Percentiles rank a stretch among this genome's conserved stretches.
Conservation (phyloP, 2,113 vertebrate species). For the Catharus fuscescens region DNA sequence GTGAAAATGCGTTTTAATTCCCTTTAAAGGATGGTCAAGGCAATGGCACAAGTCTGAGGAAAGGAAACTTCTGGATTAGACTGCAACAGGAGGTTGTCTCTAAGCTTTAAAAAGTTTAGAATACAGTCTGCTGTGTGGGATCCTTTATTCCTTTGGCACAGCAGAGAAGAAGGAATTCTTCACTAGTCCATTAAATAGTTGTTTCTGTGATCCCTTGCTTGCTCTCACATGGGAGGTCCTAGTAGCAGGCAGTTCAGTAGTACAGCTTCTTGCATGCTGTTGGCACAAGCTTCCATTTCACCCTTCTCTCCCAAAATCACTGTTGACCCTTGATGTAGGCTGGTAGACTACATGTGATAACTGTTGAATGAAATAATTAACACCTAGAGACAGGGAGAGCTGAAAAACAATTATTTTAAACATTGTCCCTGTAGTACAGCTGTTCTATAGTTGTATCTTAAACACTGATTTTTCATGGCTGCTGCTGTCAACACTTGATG, state of each 20-base stretch:
- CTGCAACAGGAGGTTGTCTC: background rate
- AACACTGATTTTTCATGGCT: background rate
- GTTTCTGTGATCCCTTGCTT: background rate
- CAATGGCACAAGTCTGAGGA: background rate
- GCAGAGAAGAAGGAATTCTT: background rate
- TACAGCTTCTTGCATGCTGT: background rate
- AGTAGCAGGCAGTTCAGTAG: background rate
- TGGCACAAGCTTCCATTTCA: background rate
- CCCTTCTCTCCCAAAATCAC: background rate
- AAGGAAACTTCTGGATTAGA: background rate
- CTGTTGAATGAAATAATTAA: background rate
- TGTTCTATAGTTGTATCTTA: background rate
- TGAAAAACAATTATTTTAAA: background rate
- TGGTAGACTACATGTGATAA: fast-evolving
- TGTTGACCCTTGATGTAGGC: background rate
- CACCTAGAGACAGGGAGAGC: background rate
- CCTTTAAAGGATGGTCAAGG: background rate
- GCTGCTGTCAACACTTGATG: background rate
- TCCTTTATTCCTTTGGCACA: background rate
- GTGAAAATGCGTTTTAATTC: background rate
- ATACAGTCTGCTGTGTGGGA: background rate
- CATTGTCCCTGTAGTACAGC: background rate
- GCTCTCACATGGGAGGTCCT: fast-evolving
- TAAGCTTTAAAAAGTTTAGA: background rate
- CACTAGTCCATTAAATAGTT: background rate